These are phyloP conservation scores for Poeciliopsis turneri DNA, from an alignment of 2,797 vertebrate species.

Conservation along the genomic window DNA sequence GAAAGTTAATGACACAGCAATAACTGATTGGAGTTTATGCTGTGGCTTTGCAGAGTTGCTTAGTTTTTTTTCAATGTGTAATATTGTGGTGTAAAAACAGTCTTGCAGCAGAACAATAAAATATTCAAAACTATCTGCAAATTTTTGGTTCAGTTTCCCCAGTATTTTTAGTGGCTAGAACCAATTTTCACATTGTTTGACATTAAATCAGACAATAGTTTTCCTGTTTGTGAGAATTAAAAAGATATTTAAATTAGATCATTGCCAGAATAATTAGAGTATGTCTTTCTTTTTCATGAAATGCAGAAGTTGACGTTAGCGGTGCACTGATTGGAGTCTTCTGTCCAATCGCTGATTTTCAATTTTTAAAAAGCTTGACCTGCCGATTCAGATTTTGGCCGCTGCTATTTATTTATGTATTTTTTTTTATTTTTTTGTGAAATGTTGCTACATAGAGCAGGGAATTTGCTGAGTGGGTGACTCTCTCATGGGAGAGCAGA, in stretches of 20 bases:
- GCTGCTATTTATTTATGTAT: too few species aligned
- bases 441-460: too few species aligned
- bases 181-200: background rate
- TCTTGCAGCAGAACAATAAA: background rate
- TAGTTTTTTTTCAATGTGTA: background rate
- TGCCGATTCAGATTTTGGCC: too few species aligned
- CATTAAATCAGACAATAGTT: background rate
- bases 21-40: slow-evolving; percentile 41
- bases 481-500: too few species aligned
- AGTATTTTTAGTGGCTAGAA: background rate
- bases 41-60: background rate
- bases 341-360: too few species aligned
- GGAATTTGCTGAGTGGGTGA: too few species aligned
- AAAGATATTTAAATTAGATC: background rate
- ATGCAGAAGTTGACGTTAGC: background rate
- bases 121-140: background rate
- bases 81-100: background rate
- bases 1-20: slow-evolving; percentile 10
- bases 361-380: too few species aligned
- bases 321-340: too few species aligned
- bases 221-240: background rate
- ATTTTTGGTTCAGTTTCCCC: background rate
- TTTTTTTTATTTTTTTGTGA: too few species aligned
- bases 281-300: background rate
- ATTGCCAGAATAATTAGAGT: background rate